Percentiles rank a stretch among this genome's conserved stretches.
Evolutionary conservation across 1,140 invertebrate genomes (phyloP).

Genomic region (Papilio polytes): DNA sequence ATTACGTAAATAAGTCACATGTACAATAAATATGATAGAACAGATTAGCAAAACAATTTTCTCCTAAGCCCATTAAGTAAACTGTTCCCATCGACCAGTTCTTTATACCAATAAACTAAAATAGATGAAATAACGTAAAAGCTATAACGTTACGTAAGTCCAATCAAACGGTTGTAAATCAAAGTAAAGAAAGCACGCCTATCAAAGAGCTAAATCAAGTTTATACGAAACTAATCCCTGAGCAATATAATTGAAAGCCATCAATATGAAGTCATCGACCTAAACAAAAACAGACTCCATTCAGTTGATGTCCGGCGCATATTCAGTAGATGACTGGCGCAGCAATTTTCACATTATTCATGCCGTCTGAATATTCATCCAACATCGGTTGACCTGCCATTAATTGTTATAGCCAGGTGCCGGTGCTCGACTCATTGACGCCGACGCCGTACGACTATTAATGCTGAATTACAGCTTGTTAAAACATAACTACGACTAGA

Average conservation of each 20-base stretch:
- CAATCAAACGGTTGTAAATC: slow-evolving; percentile 41
- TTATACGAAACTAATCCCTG: slow-evolving; percentile 40
- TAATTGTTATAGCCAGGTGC: slow-evolving; percentile 77
- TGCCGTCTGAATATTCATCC: slow-evolving; percentile 76
- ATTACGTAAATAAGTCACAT: background rate
- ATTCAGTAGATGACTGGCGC: slow-evolving; percentile 66
- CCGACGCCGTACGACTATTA: slow-evolving; percentile 42
- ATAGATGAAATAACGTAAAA: slow-evolving; percentile 29
- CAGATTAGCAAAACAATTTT: slow-evolving; percentile 9
- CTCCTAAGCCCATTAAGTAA: background rate
- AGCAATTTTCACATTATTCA: slow-evolving; percentile 79
- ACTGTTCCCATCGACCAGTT: background rate
- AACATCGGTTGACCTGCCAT: slow-evolving; percentile 72
- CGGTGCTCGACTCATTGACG: slow-evolving; percentile 40
- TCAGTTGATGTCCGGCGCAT: slow-evolving; percentile 62
- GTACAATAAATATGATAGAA: background rate
- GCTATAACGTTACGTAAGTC: slow-evolving; percentile 20
- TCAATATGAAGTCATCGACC: slow-evolving; percentile 68
- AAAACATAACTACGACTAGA: slow-evolving; percentile 23
- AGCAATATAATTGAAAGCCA: slow-evolving; percentile 48
- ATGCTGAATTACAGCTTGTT: slow-evolving; percentile 46
- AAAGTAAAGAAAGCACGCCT: slow-evolving; percentile 40
- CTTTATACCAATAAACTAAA: slow-evolving; percentile 6
- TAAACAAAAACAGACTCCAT: slow-evolving; percentile 60
- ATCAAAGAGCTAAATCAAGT: slow-evolving; percentile 40